phyloP scores from a whole-genome alignment of 64 coral and sea anemone species.

The Montipora sp. region DNA sequence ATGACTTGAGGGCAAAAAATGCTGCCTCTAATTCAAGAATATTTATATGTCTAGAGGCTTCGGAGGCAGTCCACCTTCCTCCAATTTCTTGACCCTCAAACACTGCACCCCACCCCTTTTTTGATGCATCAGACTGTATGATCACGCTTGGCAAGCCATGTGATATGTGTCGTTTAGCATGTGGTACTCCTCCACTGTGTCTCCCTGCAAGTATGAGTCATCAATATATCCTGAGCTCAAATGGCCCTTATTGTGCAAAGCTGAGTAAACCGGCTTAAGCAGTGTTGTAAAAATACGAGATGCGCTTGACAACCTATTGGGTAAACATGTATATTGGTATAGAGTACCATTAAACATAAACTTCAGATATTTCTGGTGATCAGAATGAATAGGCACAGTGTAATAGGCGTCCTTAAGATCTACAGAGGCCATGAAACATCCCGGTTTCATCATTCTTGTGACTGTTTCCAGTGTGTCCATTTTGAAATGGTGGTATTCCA shows the following conservation, averaged over 20 bases:
- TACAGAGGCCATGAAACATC: conserved; percentile 54
- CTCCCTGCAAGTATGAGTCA: conserved; percentile 70
- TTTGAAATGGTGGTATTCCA: conserved; percentile 55
- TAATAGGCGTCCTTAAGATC: conserved; percentile 11
- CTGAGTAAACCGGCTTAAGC: conserved; percentile 63
- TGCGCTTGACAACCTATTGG: conserved; percentile 29
- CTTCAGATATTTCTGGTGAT: conserved; percentile 41
- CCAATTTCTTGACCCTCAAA: conserved; percentile 33
- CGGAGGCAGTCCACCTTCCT: conserved; percentile 42
- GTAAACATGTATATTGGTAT: conserved; percentile 40
- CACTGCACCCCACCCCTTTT: conserved; percentile 71
- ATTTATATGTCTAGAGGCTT: conserved; percentile 54
- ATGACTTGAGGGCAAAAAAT: conserved; percentile 61
- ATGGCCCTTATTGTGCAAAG: conserved; percentile 64
- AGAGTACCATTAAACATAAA: background rate
- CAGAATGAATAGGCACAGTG: conserved; percentile 33
- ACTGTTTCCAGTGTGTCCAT: conserved; percentile 66
- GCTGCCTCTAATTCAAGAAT: conserved; percentile 40
- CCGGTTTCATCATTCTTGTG: conserved; percentile 44
- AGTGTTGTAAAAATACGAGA: conserved; percentile 45
- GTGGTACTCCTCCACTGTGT: conserved; percentile 37
- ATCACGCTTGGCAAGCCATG: background rate
- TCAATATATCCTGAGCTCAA: conserved; percentile 59
- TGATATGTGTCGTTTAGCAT: conserved; percentile 23
- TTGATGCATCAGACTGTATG: conserved; percentile 45